Evolutionary conservation across 2,888 invertebrate genomes (phyloP), one percentile per base, ranked within the genome.

Genomic region (Troides oblongomaculatus): DNA sequence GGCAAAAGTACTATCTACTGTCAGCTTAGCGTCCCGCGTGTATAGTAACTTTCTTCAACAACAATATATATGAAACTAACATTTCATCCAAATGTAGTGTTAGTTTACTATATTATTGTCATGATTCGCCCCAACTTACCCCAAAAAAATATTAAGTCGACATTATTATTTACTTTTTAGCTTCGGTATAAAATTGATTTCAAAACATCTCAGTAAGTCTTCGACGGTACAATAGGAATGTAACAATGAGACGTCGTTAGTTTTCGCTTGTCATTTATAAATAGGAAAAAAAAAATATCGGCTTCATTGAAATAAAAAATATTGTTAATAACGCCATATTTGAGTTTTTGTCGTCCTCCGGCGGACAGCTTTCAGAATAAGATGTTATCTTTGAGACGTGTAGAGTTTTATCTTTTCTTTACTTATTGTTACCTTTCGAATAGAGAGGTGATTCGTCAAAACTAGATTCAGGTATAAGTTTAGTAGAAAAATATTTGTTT

Each of bases 361-460:
- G 50, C 25, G 60, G 50, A 43, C 68, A 59, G 23, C 69, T 69
- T 66, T 62, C 62, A 39, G 65, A 69, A 62, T 46, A 69, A 66
- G 69, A 66, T 66, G 58, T 66, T 69, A 69, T 69, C 65, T 62
- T 17, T 57, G 62, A 58, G 46, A 58, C 62, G 36, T 62, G 57
- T 58, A 46, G 62, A 62, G 30, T 62, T 62, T 65, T 65, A n/a
- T 64, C 62, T 64, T 61, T 30, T 17, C 46, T 30, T 62, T 21
- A 69, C n/a, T 62, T 65, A 65, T 69, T 66, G 65, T 66, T 62
- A 57, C 62, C n/a, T 43, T 43, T 25, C 25, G 12, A 66, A 69
- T 66, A 17, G 65, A 21, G 50, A 43, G 46, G 58, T 69, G 69
- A 65, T 62, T 65, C 65, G 65, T 65, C 69, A 69, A 69, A 65